phyloP scores from a whole-genome alignment of 2,888 invertebrate genomes.

The Drosophila nr. medialis region DNA sequence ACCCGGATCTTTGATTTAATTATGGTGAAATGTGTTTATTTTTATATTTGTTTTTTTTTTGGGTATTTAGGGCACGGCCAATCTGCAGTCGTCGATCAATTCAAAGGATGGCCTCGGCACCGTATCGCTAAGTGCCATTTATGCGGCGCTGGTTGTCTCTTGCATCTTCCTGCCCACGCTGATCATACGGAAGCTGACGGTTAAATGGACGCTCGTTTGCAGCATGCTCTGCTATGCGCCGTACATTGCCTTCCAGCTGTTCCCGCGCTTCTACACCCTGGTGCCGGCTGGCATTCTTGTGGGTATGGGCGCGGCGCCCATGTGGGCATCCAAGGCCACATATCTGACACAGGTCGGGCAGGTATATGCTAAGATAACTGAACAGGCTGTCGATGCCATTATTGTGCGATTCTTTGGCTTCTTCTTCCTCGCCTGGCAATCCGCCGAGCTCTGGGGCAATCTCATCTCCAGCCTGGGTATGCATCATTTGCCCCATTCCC shows the following conservation, averaged over 20 bases:
- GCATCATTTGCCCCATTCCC: slow-evolving; percentile 19
- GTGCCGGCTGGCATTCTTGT: slow-evolving; percentile 97
- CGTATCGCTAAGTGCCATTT: slow-evolving; percentile 95
- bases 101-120: slow-evolving; percentile 95
- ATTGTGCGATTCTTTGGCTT: slow-evolving; percentile 99
- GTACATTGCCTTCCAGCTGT: slow-evolving; percentile 97
- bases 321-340: slow-evolving; percentile 99
- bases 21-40: not conserved
- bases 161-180: slow-evolving; percentile 98
- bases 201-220: slow-evolving; percentile 97
- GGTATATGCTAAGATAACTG: slow-evolving; percentile 94
- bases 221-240: slow-evolving; percentile 97
- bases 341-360: slow-evolving; percentile 98
- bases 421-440: slow-evolving; percentile 99
- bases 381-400: slow-evolving; percentile 94
- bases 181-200: slow-evolving; percentile 95
- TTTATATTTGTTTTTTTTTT: not conserved
- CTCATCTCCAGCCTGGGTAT: slow-evolving; percentile 93
- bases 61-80: slow-evolving; percentile 91
- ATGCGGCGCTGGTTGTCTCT: slow-evolving; percentile 96
- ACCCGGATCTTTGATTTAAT: not conserved
- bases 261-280: slow-evolving; percentile 95
- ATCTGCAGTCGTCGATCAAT: slow-evolving; percentile 96
- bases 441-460: slow-evolving; percentile 98
- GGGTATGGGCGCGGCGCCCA: slow-evolving; percentile 97